Base-by-base conservation (phyloP, 1,140 invertebrate species). In the Magallana angulata region DNA sequence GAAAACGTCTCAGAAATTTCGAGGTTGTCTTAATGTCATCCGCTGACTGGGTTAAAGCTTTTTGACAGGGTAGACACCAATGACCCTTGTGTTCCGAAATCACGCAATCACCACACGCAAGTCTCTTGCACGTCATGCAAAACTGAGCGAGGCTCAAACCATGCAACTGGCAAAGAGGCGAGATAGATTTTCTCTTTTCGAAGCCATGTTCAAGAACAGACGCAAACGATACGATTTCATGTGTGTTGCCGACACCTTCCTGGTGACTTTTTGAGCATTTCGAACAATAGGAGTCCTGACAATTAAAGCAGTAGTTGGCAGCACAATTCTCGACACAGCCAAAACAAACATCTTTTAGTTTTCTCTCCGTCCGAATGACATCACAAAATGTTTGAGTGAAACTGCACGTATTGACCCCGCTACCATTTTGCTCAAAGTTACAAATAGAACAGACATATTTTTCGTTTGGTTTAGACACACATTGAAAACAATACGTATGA, bases 151-250 rank as follows among this genome's bases (percentile, higher is more conserved):
- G 8, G 12, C 36, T 24, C 18, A 76, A 76, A 30, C 36, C 5
- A 30, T 76, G 68, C 4, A 76, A 36, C 24, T 9, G 11, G 24
- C 68, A 76, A 30, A 9, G 36, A 30, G 24, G 24, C 9, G 18
- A 30, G 3, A 30, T 18, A 30, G 68, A 76, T 30, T 76, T 76
- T 9, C 68, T 76, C 30, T 36, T 36, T 30, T 76, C 68, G 14
- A 76, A 76, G 24, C 68, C 68, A 76, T 30, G 36, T 76, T 76
- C 68, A 5, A 76, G 68, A 24, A 76, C 68, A 76, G 68, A 76
- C 5, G 24, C 12, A 76, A 76, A 76, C 36, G 68, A 24, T 30
- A 76, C 24, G 9, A 76, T 48, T 11, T 76, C 36, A 12, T 76
- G 68, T 30, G 8, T 30, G 36, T 76, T 76, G 36, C 36, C 30